Evolutionary conservation across 2,797 vertebrate genomes (phyloP).

Genomic region (Coregonus suidteri): DNA sequence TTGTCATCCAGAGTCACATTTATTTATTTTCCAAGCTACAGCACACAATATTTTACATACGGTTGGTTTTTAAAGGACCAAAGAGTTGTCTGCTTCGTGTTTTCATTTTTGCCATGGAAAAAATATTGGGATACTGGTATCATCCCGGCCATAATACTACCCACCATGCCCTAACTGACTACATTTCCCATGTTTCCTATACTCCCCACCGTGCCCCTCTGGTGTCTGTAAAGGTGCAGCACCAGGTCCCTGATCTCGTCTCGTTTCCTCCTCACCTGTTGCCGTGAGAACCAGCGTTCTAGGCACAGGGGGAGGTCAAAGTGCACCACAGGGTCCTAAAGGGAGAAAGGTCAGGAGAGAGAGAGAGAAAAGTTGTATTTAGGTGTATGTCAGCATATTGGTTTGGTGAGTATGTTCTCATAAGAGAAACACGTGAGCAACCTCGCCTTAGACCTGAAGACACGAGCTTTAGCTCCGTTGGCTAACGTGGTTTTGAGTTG

Average conservation of each 20-base stretch:
- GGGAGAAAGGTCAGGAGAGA: constrained; percentile 11
- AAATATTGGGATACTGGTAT: too few relatives aligned
- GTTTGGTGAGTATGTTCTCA: too few relatives aligned
- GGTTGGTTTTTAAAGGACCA: too few relatives aligned
- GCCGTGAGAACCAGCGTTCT: constrained; percentile 89
- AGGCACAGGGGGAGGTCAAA: constrained; percentile 89
- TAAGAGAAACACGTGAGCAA: too few relatives aligned
- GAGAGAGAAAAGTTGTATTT: background rate
- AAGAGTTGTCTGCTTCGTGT: too few relatives aligned
- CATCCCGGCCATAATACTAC: constrained; percentile 63
- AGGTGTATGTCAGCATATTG: background rate
- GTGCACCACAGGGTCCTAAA: constrained; percentile 90
- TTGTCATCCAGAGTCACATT: too few relatives aligned
- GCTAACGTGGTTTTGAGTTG: too few relatives aligned
- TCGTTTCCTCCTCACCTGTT: constrained; percentile 88
- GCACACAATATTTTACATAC: too few relatives aligned
- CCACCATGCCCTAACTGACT: constrained; percentile 25
- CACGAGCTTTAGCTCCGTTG: too few relatives aligned
- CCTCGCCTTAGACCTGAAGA: too few relatives aligned
- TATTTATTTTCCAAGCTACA: too few relatives aligned
- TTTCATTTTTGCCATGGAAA: too few relatives aligned
- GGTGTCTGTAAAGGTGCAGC: constrained; percentile 85
- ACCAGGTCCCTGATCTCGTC: constrained; percentile 92
- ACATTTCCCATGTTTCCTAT: constrained; percentile 65
- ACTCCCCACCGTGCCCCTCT: constrained; percentile 65